phyloP scores from a whole-genome alignment of 2,113 vertebrate species.

The Hydrochoerus hydrochaeris region DNA sequence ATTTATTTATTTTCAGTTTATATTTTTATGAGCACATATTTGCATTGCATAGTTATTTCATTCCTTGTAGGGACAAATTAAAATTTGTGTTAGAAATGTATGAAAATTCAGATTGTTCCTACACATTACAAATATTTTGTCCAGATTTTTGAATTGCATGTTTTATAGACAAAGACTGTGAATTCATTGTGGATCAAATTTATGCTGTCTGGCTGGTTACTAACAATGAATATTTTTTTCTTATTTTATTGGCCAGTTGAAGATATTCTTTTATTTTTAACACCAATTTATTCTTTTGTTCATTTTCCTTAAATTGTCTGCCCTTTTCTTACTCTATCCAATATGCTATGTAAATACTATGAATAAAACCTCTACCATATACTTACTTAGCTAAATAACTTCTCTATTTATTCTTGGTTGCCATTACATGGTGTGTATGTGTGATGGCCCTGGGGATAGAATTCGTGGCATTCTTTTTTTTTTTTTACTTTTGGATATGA shows the following conservation, averaged over 20 bases:
- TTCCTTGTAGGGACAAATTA: neutral
- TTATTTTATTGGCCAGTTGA: accelerated
- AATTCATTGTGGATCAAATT: neutral
- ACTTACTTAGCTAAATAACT: neutral
- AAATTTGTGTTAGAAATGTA: neutral
- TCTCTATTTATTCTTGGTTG: neutral
- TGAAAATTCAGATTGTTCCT: neutral
- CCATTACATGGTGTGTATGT: neutral
- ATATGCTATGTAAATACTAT: neutral
- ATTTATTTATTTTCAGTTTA: neutral
- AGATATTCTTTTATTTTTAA: neutral
- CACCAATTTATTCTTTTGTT: neutral
- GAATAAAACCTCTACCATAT: neutral
- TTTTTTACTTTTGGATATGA: neutral
- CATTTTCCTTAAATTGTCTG: neutral
- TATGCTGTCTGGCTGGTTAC: neutral
- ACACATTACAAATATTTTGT: neutral
- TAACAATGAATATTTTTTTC: neutral
- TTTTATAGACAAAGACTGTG: neutral
- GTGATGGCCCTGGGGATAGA: neutral
- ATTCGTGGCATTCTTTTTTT: neutral
- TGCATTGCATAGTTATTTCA: neutral
- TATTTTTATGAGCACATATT: neutral
- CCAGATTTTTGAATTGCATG: neutral
- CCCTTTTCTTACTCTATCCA: neutral